A percentile compares a stretch with the other conserved stretches of the same genome.
These are phyloP conservation scores for Sigmodon hispidus DNA, from an alignment of 2,113 vertebrate species.

Conservation along the genomic window DNA sequence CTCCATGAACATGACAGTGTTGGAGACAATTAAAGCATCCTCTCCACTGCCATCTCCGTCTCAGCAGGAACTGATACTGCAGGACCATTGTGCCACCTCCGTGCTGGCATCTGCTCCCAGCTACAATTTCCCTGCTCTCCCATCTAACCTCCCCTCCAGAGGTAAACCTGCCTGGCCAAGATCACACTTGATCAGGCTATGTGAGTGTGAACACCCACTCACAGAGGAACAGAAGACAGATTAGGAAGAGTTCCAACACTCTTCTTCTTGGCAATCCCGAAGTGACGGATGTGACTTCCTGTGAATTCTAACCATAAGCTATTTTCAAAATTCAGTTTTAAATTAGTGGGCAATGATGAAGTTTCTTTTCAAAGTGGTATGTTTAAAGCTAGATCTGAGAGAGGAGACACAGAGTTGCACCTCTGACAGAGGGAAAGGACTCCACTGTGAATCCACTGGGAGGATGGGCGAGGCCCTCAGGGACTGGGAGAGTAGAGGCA, in stretches of 20 bases:
- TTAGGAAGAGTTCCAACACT: slow-evolving; percentile 62
- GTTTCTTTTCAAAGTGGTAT: slow-evolving; percentile 60
- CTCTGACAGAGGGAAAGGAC: not conserved
- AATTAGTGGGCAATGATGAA: slow-evolving; percentile 56
- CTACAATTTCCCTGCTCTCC: slow-evolving; percentile 12
- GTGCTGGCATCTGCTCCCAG: slow-evolving; percentile 18
- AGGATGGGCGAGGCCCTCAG: not conserved
- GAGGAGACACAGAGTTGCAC: not conserved
- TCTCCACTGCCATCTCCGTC: slow-evolving; percentile 56
- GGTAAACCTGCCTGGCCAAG: slow-evolving; percentile 56
- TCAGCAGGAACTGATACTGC: slow-evolving; percentile 11
- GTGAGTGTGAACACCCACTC: slow-evolving; percentile 53
- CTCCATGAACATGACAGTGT: slow-evolving; percentile 55
- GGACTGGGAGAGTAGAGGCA: not conserved
- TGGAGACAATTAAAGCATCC: slow-evolving; percentile 64
- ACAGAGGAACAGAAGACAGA: slow-evolving; percentile 70
- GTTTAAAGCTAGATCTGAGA: slow-evolving; percentile 14
- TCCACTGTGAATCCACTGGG: not conserved
- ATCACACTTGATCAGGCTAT: not conserved
- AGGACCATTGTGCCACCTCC: not conserved
- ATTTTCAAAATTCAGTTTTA: slow-evolving; percentile 70
- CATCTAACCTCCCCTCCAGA: slow-evolving; percentile 43
- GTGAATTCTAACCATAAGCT: slow-evolving; percentile 62
- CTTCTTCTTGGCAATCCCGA: slow-evolving; percentile 66
- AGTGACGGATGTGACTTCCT: slow-evolving; percentile 64